These are phyloP conservation scores for Frankliniella intonsa DNA, from an alignment of 2,888 invertebrate species.

Conservation along the genomic window DNA sequence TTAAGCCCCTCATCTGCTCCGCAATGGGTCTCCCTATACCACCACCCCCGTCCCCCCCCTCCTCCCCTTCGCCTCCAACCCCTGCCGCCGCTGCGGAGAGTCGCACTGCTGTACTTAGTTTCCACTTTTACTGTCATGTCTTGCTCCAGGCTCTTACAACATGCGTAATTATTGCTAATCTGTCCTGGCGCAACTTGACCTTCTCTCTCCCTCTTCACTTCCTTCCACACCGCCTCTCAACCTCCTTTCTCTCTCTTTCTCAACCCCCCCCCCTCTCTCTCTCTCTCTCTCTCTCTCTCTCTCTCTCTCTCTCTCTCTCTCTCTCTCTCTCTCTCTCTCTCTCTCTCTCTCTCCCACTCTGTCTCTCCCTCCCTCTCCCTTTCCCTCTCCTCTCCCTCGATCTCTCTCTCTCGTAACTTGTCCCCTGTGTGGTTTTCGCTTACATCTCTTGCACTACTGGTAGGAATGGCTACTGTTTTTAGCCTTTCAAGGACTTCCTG, in stretches of 20 bases:
- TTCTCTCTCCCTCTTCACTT: background rate
- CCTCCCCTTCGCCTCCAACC: background rate
- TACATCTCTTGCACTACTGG: too few relatives aligned
- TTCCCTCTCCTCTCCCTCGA: too few relatives aligned
- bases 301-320: too few relatives aligned
- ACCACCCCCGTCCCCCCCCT: background rate
- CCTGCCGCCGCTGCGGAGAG: background rate
- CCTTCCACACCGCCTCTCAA: too few relatives aligned
- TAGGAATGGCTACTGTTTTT: too few relatives aligned
- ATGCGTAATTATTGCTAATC: constrained; percentile 23
- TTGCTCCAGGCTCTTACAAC: background rate
- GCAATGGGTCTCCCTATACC: constrained; percentile 8
- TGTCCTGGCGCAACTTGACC: constrained; percentile 21
- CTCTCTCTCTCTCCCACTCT: too few relatives aligned
- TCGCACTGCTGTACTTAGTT: background rate
- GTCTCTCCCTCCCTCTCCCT: too few relatives aligned
- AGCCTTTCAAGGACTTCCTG: too few relatives aligned
- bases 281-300: too few relatives aligned
- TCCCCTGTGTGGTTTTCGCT: too few relatives aligned
- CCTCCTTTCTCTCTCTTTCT: background rate
- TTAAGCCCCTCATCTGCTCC: constrained; percentile 19
- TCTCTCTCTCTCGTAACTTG: too few relatives aligned
- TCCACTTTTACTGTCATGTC: constrained; percentile 25
- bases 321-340: too few relatives aligned
- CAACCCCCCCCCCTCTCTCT: background rate